Conservation (phyloP, 2,113 vertebrate species). For the Stigmatopora nigra region DNA sequence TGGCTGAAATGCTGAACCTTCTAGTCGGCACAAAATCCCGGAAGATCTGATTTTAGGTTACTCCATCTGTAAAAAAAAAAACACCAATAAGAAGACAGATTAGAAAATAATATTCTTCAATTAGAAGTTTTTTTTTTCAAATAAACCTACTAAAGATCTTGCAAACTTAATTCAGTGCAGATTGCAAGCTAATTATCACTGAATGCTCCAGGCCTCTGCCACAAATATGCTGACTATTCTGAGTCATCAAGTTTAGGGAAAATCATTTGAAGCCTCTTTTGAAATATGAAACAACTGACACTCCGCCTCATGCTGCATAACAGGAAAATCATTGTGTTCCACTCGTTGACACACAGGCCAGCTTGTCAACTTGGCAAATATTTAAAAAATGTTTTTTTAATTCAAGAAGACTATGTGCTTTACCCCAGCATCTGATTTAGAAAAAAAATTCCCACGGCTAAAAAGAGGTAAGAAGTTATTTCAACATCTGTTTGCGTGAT, state of each 20-base stretch:
- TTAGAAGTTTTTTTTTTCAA: neutral
- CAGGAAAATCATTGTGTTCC: conserved; percentile 1
- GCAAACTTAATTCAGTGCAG: neutral
- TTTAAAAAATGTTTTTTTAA: neutral
- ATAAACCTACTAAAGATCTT: neutral
- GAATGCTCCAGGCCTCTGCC: neutral
- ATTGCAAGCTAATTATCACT: conserved; percentile 1
- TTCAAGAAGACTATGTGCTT: neutral
- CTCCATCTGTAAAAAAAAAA: neutral
- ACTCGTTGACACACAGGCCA: neutral
- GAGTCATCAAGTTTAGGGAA: conserved; percentile 12
- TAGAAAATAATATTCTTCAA: neutral
- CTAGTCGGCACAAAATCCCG: neutral
- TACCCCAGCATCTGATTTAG: neutral
- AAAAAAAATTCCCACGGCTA: neutral
- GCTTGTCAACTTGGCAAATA: neutral
- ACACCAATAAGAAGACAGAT: neutral
- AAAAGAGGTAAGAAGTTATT: neutral
- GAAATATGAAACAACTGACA: neutral
- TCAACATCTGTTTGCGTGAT: neutral
- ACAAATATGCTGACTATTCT: conserved; percentile 3
- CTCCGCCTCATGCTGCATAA: neutral
- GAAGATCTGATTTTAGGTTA: neutral
- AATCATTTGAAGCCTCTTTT: conserved; percentile 7
- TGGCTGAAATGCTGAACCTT: neutral